Conservation (phyloP, 2,797 vertebrate genomes). For the Eurystomus glaucurus region DNA sequence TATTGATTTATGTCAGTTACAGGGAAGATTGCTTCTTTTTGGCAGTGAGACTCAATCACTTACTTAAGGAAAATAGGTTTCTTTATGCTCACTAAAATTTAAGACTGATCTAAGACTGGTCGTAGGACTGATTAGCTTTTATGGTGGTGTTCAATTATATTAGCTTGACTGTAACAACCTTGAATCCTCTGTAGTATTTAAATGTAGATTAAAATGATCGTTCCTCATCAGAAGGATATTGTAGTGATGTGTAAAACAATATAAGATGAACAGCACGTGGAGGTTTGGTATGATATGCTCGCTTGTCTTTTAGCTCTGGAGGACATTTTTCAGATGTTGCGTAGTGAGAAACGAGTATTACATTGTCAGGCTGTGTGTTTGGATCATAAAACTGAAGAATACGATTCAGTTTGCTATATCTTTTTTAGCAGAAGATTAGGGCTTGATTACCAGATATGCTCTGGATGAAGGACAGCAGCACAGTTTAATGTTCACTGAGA, state of each 20-base stretch:
- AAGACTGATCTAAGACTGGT: neutral
- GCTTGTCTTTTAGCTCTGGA: neutral
- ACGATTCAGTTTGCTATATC: neutral
- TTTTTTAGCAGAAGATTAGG: neutral
- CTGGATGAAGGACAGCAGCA: neutral
- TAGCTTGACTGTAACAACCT: neutral
- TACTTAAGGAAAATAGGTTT: neutral
- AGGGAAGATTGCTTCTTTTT: neutral
- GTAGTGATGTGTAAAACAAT: neutral
- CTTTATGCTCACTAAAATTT: slow-evolving; percentile 28
- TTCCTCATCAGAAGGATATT: neutral
- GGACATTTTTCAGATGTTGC: neutral
- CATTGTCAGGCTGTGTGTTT: neutral
- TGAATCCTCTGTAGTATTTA: neutral
- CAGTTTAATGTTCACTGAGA: neutral
- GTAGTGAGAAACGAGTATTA: neutral
- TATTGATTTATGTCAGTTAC: neutral
- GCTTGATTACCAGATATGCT: neutral
- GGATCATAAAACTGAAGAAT: neutral
- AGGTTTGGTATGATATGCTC: neutral
- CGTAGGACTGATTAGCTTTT: slow-evolving; percentile 22
- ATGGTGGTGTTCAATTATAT: neutral
- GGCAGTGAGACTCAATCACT: neutral
- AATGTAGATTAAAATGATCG: neutral
- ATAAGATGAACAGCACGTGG: neutral